Evolutionary conservation across 2,888 invertebrate genomes (phyloP).

Genomic region (Itoplectis maculator): DNA sequence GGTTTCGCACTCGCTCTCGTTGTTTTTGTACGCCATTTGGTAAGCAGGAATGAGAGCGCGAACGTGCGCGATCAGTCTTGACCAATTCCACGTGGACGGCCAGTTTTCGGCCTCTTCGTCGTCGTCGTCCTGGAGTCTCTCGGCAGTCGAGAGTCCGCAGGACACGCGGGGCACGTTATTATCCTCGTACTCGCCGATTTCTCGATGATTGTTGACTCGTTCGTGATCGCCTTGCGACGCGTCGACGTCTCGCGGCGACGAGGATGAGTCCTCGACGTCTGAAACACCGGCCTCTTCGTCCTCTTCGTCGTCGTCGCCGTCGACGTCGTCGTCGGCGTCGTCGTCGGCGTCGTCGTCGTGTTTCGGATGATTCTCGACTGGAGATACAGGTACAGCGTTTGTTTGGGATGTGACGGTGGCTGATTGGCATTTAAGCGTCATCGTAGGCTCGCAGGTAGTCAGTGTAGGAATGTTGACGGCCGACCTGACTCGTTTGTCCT

Average conservation of each 20-base stretch:
- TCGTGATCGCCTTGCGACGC: conserved; percentile 32
- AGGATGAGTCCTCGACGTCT: background rate
- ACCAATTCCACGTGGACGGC: conserved; percentile 66
- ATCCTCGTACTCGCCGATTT: conserved; percentile 48
- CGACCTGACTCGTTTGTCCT: conserved; percentile 71
- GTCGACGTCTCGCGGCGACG: background rate
- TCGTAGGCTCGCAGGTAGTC: conserved; percentile 85
- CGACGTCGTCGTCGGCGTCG: conserved; percentile 55
- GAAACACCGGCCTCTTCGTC: background rate
- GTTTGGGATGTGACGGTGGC: conserved; percentile 83
- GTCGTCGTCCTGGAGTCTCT: conserved; percentile 20
- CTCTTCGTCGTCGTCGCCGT: conserved; percentile 31
- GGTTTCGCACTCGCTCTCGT: conserved; percentile 70
- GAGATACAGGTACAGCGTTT: conserved; percentile 83
- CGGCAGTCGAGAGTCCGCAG: conserved; percentile 14
- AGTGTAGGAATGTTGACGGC: conserved; percentile 84
- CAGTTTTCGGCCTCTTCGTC: conserved; percentile 52
- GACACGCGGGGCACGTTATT: conserved; percentile 35
- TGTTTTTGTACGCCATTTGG: conserved; percentile 71
- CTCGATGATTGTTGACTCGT: conserved; percentile 41
- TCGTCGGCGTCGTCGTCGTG: conserved; percentile 72
- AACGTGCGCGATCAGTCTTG: conserved; percentile 71
- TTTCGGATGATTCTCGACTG: conserved; percentile 74
- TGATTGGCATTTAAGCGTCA: conserved; percentile 84
- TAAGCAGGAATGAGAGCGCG: conserved; percentile 75